Evolutionary conservation across 1,140 invertebrate species (phyloP), one percentile per base, ranked within the genome.

Genomic region (Drosophila lacteicornis): DNA sequence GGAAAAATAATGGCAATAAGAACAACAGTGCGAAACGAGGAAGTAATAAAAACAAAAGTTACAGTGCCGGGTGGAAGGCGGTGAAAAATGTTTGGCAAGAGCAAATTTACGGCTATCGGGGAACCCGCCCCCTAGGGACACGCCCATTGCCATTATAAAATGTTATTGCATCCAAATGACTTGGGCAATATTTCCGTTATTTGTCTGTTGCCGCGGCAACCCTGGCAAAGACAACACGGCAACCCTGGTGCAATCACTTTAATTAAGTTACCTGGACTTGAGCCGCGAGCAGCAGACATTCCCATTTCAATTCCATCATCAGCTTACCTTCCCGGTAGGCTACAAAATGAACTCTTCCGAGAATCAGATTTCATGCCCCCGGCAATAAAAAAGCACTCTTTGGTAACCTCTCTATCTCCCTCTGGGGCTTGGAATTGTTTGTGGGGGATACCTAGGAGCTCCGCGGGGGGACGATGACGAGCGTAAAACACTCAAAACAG

Each of bases 341-440:
- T 66, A 79, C 76, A 87, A 88, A 55, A 87, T 86, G 70, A 80
- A 87, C 80, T 88, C 78, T 88, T 90, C 81, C 81, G 71, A 88
- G 85, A 88, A 88, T 88, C 85, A 90, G 81, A 88, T 88, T 90
- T 88, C 85, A 90, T 90, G 81, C 67, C 55, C 56, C 56, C 74
- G 25, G 56, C 42, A 40, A 75, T 79, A 71, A 79, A 71, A 61
- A 65, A 79, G 74, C 15, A 65, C 65, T 70, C 61, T 87, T 78
- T 82, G 82, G 33, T 82, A 79, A 81, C 75, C 19, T 36, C 40
- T 69, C 47, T 60, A 60, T 47, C 61, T 61, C 62, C 33, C 33
- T 50, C 58, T 56, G 56, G 74, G 70, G 38, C 58, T 46, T 66
- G n/a, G 43, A 36, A 45, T 33, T 51, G 50, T 33, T 51, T 45